Percentiles rank a stretch among this genome's conserved stretches.
Conservation (phyloP, 2,113 vertebrate species). For the Eudyptes chrysolophus region DNA sequence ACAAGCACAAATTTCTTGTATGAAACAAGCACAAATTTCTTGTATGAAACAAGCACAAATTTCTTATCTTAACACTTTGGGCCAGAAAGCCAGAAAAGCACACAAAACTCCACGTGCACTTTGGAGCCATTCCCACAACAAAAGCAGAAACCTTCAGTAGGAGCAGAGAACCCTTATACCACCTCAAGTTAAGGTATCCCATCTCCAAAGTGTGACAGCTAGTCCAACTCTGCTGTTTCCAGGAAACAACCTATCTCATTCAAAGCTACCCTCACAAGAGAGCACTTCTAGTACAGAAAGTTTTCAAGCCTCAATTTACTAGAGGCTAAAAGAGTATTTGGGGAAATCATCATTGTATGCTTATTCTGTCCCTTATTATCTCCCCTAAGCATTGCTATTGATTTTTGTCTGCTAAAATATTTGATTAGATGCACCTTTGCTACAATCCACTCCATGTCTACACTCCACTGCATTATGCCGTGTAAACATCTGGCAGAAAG, state of each 20-base stretch:
- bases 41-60: background rate
- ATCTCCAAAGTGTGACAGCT: rapidly evolving
- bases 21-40: no score
- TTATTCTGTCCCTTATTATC: background rate
- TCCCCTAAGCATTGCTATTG: background rate
- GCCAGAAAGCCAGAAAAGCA: background rate
- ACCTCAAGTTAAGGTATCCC: background rate
- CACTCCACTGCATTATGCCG: background rate
- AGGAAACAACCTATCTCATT: background rate
- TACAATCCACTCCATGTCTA: background rate
- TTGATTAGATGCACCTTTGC: background rate
- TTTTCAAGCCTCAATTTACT: background rate
- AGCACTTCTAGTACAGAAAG: background rate
- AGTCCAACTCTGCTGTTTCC: background rate
- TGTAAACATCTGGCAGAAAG: background rate
- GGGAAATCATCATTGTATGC: background rate
- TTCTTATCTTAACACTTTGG: background rate
- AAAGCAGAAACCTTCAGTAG: background rate
- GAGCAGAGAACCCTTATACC: background rate
- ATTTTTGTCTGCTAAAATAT: background rate
- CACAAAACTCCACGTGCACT: rapidly evolving
- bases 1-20: background rate
- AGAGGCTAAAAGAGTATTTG: background rate
- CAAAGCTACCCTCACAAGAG: background rate
- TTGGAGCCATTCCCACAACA: background rate